A percentile compares a stretch with the other conserved stretches of the same genome.
Conservation (phyloP, 2,797 vertebrate species). For the Molossus alvarezi region DNA sequence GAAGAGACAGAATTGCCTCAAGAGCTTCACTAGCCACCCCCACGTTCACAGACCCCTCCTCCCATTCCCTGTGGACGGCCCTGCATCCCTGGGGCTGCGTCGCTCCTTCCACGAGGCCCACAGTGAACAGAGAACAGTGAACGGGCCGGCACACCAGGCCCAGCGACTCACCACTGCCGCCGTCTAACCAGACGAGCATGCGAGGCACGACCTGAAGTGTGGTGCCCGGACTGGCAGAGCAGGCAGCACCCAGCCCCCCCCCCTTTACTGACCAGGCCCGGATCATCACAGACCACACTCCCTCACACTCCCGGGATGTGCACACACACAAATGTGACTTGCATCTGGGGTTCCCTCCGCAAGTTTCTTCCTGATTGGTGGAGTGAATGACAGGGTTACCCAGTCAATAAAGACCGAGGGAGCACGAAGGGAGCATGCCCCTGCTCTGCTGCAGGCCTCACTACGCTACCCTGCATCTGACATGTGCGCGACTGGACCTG, state of each 20-base stretch:
- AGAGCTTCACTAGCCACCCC: too few species aligned
- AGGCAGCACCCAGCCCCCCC: background rate
- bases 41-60: background rate
- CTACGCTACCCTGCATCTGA: background rate
- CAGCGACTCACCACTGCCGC: background rate
- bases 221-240: rapidly evolving
- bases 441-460: background rate
- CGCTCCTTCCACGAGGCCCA: background rate
- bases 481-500: rapidly evolving
- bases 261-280: background rate
- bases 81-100: background rate
- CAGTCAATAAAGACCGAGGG: background rate
- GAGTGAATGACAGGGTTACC: background rate
- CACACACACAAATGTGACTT: background rate
- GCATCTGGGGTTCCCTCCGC: background rate
- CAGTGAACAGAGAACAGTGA: background rate
- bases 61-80: background rate
- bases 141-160: background rate
- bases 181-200: background rate
- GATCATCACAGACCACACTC: background rate
- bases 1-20: background rate
- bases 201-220: background rate
- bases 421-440: rapidly evolving
- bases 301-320: too few species aligned
- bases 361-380: background rate